Conservation (phyloP, 2,888 invertebrate species). For the Drosophila kuntzei region DNA sequence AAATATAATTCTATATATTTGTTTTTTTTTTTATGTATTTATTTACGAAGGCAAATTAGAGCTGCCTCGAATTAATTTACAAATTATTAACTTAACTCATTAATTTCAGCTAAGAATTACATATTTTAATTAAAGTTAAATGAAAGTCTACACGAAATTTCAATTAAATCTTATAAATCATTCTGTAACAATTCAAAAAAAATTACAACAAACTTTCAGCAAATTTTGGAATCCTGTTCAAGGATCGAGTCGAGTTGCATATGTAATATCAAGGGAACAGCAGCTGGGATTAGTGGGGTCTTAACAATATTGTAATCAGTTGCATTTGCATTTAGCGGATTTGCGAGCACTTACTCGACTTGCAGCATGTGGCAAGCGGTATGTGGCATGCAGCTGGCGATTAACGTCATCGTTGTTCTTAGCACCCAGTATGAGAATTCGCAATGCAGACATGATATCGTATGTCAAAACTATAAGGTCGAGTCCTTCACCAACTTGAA, state of each 20-base stretch:
- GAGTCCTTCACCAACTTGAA: conserved; percentile 72
- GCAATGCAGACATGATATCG: conserved; percentile 55
- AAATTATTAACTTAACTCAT: too few species aligned
- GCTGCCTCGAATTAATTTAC: too few species aligned
- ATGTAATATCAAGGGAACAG: background rate
- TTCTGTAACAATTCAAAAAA: background rate
- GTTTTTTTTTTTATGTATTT: too few species aligned
- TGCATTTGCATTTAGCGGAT: conserved; percentile 34
- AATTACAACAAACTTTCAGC: background rate
- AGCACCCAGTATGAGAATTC: conserved; percentile 20
- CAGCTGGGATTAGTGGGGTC: conserved; percentile 4
- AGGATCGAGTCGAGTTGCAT: background rate
- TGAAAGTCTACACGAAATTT: too few species aligned
- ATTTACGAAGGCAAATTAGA: too few species aligned
- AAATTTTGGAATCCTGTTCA: background rate
- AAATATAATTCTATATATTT: too few species aligned
- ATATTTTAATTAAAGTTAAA: too few species aligned
- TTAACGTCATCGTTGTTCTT: conserved; percentile 64
- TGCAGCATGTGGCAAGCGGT: conserved; percentile 5
- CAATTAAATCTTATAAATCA: too few species aligned
- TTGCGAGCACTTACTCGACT: conserved; percentile 14
- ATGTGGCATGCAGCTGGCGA: conserved; percentile 37
- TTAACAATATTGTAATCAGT: conserved; percentile 15
- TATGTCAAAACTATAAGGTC: conserved; percentile 76
- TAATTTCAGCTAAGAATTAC: too few species aligned